Conservation (phyloP, 1,140 invertebrate species). For the Asobara japonica region DNA sequence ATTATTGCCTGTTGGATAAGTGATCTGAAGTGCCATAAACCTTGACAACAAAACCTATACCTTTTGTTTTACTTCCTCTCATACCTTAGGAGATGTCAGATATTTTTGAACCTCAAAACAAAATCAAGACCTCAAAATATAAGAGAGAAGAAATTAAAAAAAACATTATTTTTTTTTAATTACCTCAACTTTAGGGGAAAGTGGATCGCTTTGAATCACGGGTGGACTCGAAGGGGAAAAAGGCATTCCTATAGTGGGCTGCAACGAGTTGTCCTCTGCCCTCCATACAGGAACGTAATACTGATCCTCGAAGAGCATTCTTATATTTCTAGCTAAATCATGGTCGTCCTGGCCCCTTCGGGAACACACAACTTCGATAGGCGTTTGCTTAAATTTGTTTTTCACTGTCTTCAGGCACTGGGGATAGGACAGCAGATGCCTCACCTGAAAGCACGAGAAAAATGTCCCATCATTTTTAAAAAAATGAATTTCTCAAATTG, state of each 20-base stretch:
- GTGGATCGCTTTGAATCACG: slow-evolving; percentile 71
- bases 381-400: slow-evolving; percentile 80
- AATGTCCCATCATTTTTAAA: too few relatives aligned
- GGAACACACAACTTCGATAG: slow-evolving; percentile 76
- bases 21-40: too few relatives aligned
- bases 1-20: too few relatives aligned
- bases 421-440: slow-evolving; percentile 81
- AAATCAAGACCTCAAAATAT: too few relatives aligned
- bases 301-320: slow-evolving; percentile 73
- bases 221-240: slow-evolving; percentile 75
- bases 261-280: slow-evolving; percentile 75
- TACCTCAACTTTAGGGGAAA: slow-evolving; percentile 76
- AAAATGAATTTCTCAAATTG: too few relatives aligned
- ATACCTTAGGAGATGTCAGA: too few relatives aligned
- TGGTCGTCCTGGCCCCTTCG: slow-evolving; percentile 59
- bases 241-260: slow-evolving; percentile 78
- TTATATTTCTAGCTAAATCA: slow-evolving; percentile 69
- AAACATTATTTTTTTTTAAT: too few relatives aligned
- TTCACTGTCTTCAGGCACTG: slow-evolving; percentile 75
- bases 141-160: too few relatives aligned
- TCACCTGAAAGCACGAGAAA: too few relatives aligned
- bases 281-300: slow-evolving; percentile 88
- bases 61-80: too few relatives aligned
- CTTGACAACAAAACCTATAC: too few relatives aligned
- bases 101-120: too few relatives aligned